phyloP scores from a whole-genome alignment of 2,113 vertebrate genomes.

The Gallinago jamesoni region DNA sequence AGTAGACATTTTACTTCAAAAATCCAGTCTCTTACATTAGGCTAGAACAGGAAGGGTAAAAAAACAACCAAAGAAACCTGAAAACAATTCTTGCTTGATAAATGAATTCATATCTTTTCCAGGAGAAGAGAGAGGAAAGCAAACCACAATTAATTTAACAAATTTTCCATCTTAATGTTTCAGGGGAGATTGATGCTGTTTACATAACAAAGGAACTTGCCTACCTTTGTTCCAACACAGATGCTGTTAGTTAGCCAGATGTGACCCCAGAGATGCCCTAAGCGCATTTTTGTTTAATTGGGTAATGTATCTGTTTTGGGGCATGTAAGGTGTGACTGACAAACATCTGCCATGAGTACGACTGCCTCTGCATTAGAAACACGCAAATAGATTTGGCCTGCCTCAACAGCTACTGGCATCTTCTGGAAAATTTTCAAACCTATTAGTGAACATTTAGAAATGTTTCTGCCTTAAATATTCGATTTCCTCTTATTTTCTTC shows the following conservation, averaged over 20 bases:
- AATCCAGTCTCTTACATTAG: neutral
- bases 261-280: slow-evolving; percentile 12
- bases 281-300: slow-evolving; percentile 26
- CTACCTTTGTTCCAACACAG: slow-evolving; percentile 18
- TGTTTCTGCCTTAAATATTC: neutral
- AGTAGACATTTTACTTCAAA: neutral
- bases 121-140: neutral
- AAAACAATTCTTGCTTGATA: neutral
- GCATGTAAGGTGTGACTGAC: neutral
- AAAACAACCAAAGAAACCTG: neutral
- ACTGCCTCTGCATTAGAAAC: neutral
- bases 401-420: neutral
- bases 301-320: slow-evolving; percentile 6
- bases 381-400: neutral
- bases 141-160: slow-evolving; percentile 14
- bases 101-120: neutral
- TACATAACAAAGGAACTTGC: neutral
- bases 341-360: neutral
- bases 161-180: slow-evolving; percentile 1
- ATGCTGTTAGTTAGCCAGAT: slow-evolving; percentile 39
- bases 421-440: neutral
- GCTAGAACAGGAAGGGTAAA: neutral
- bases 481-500: neutral
- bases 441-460: neutral
- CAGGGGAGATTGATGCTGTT: slow-evolving; percentile 20